Evolutionary conservation across 2,888 invertebrate genomes (phyloP).

Genomic region (Pyrocoelia pectoralis): DNA sequence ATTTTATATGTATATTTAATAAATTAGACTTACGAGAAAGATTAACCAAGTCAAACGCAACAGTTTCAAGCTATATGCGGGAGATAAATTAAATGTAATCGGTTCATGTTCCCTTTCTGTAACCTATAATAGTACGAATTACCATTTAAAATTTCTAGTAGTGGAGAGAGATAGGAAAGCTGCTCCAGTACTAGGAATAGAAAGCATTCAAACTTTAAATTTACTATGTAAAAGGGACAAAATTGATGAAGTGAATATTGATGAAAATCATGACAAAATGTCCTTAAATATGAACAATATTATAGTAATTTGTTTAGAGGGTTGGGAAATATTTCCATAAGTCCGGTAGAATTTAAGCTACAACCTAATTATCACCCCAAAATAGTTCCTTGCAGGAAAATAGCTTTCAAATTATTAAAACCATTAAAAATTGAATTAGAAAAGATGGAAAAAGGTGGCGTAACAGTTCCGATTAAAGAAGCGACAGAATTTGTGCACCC

Average conservation of each 20-base stretch:
- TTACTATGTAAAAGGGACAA: neutral
- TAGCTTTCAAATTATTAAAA: slow-evolving; percentile 1
- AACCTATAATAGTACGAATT: neutral
- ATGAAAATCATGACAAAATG: neutral
- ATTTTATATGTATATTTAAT: neutral
- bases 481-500: neutral
- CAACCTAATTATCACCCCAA: neutral
- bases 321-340: neutral
- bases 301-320: slow-evolving; percentile 4
- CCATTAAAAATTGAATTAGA: slow-evolving; percentile 1
- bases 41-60: neutral
- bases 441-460: neutral
- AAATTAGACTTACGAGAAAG: neutral
- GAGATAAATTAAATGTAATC: slow-evolving; percentile 3
- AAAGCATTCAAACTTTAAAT: neutral
- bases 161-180: neutral
- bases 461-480: neutral
- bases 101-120: neutral
- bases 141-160: slow-evolving; percentile 2
- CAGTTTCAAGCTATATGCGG: slow-evolving; percentile 2
- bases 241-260: neutral
- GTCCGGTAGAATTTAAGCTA: neutral
- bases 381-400: neutral
- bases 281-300: neutral
- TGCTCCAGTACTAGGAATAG: neutral